A percentile compares a stretch with the other conserved stretches of the same genome.
Evolutionary conservation across 2,113 vertebrate genomes (phyloP).

Genomic region (Rhodinocichla rosea): DNA sequence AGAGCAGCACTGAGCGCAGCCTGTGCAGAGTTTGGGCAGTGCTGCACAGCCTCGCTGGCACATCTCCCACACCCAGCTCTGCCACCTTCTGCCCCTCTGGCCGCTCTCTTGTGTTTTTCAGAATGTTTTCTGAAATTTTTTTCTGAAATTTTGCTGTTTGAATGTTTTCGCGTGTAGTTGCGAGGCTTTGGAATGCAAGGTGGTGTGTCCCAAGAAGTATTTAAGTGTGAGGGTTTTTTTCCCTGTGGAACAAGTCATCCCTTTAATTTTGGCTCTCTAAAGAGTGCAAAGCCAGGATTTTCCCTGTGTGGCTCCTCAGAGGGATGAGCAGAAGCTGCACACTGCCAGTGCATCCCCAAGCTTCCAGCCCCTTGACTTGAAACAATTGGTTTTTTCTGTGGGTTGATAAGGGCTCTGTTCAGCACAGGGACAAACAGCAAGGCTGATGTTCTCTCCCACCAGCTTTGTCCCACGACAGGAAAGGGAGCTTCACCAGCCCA

Average conservation of each 20-base stretch:
- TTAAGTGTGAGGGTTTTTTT: too few species aligned
- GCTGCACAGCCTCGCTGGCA: neutral
- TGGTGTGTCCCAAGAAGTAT: neutral
- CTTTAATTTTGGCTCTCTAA: neutral
- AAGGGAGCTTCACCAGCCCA: neutral
- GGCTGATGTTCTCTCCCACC: neutral
- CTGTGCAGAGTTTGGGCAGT: neutral
- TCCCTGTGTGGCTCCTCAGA: neutral
- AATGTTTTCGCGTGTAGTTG: rapidly evolving
- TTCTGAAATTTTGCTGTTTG: neutral
- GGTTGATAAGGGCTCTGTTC: neutral
- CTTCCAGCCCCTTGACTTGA: neutral
- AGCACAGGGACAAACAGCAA: neutral
- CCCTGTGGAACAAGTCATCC: neutral
- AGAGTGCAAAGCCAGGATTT: neutral
- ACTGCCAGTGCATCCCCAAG: neutral
- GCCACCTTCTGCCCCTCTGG: neutral
- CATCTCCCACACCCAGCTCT: neutral
- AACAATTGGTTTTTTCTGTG: neutral
- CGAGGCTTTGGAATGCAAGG: neutral
- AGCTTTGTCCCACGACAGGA: neutral
- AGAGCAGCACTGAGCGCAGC: neutral
- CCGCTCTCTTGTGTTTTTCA: rapidly evolving
- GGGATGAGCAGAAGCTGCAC: neutral
- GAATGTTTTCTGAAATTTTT: too few species aligned